These are phyloP conservation scores for Phycodurus eques DNA, from an alignment of 2,113 vertebrate species.

Conservation along the genomic window DNA sequence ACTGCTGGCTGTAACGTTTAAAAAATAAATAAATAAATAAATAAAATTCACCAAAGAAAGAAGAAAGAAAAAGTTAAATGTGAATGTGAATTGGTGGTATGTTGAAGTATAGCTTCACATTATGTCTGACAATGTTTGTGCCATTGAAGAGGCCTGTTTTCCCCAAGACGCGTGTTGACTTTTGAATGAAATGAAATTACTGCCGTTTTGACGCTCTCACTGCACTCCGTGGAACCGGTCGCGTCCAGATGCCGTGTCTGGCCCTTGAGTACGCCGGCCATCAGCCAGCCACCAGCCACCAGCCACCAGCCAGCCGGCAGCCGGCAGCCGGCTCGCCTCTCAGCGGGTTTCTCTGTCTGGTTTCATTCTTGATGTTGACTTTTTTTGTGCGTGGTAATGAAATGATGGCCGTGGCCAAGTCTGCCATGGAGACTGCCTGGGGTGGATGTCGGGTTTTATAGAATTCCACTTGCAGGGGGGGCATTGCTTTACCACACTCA, in stretches of 20 bases:
- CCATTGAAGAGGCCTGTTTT: no score
- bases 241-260: slow-evolving; percentile 48
- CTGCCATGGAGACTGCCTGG: slow-evolving; percentile 49
- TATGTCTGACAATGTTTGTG: no score
- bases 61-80: no score
- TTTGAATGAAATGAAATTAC: not conserved
- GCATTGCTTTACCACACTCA: slow-evolving; percentile 11
- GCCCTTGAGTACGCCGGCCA: slow-evolving; percentile 17
- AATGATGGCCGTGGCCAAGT: slow-evolving; percentile 42
- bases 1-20: no score
- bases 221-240: slow-evolving; percentile 32
- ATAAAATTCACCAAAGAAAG: no score
- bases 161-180: not conserved
- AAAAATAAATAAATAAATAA: no score
- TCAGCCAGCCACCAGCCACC: no score
- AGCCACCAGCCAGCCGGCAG: no score
- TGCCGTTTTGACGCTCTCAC: not conserved
- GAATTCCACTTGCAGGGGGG: slow-evolving; percentile 40
- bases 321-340: slow-evolving; percentile 32
- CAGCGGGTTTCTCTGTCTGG: slow-evolving; percentile 38
- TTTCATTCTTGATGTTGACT: slow-evolving; percentile 47
- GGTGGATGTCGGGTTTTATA: slow-evolving; percentile 46
- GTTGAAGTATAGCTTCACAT: no score
- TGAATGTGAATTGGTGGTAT: no score
- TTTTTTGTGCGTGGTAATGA: slow-evolving; percentile 63